Evolutionary conservation across 2,888 invertebrate species (phyloP).

Genomic region (Steinernema scapterisci): DNA sequence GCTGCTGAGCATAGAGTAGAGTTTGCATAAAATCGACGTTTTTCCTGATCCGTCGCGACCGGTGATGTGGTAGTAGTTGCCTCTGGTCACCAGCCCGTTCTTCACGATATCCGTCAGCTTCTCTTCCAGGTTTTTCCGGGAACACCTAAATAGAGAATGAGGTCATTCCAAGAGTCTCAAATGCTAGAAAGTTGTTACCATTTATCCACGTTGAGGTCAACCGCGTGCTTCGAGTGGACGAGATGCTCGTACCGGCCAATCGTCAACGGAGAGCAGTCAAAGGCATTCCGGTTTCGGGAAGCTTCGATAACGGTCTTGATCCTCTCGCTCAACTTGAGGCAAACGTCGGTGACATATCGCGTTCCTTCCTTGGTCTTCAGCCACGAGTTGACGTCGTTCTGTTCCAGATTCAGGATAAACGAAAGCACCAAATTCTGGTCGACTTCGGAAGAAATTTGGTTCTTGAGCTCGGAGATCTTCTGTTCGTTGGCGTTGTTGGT

Average conservation of each 20-base stretch:
- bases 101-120: conserved; percentile 15
- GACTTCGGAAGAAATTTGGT: conserved; percentile 36
- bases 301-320: conserved; percentile 6
- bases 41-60: conserved; percentile 9
- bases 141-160: neutral
- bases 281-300: neutral
- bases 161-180: neutral
- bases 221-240: conserved; percentile 20
- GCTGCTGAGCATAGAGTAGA: neutral
- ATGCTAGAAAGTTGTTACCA: neutral
- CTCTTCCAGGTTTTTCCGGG: conserved; percentile 12
- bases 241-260: conserved; percentile 18
- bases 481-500: conserved; percentile 1
- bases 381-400: conserved; percentile 39
- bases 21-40: conserved; percentile 10
- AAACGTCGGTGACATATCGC: neutral
- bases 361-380: conserved; percentile 41
- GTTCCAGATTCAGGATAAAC: conserved; percentile 38
- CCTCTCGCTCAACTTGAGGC: neutral
- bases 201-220: conserved; percentile 12
- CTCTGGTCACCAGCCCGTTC: neutral
- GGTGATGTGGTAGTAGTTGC: conserved; percentile 24
- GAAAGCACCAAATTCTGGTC: conserved; percentile 33
- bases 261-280: conserved; percentile 19
- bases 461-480: conserved; percentile 34